Evolutionary conservation across 2,888 invertebrate genomes (phyloP), one percentile per base, ranked within the genome.

Genomic region (Romanomermis culicivorax): DNA sequence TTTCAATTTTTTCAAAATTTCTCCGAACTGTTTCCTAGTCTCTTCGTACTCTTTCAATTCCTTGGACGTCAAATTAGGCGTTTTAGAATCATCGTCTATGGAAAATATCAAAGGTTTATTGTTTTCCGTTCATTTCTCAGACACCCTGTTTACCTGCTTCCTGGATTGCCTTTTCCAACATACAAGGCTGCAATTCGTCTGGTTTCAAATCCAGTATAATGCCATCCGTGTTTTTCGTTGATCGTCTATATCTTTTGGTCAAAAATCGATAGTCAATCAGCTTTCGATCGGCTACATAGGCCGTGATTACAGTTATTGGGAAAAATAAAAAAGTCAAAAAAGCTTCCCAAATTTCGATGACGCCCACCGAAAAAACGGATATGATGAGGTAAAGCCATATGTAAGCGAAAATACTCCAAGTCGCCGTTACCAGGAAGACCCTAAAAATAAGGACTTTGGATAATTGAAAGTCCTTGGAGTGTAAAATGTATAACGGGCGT

Each of bases 381-480:
- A 97, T 76, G 64, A 99, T 97, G 56, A 89, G 72, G 72, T 93
- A 95, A 56, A 99, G 77, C 97, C 97, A 97, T 53, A 97, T 81
- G 72, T 99, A 99, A 45, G 97, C 97, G 68, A 95, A 93, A 54
- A 97, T 78, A 52, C 89, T 91, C 88, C 93, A 95, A 7, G 85
- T 81, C 45, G 95, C 89, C 14, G 97, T 97, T 55, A 97, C 87
- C 69, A 93, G 83, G 74, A 97, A 97, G 55, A 97, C 97, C 56
- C 89, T 77, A 55, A 17, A 36, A 36, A n/a, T n/a, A n/a, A n/a
- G n/a, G n/a, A n/a, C n/a, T n/a, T n/a, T n/a, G n/a, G n/a, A n/a
- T n/a, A n/a, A n/a, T n/a, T n/a, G n/a, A n/a, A n/a, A n/a, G n/a
- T n/a, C n/a, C n/a, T n/a, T n/a, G n/a, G n/a, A n/a, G n/a, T n/a